These are phyloP conservation scores for Lutraria lutraria DNA, from an alignment of 2,888 invertebrate genomes.

Conservation along the genomic window DNA sequence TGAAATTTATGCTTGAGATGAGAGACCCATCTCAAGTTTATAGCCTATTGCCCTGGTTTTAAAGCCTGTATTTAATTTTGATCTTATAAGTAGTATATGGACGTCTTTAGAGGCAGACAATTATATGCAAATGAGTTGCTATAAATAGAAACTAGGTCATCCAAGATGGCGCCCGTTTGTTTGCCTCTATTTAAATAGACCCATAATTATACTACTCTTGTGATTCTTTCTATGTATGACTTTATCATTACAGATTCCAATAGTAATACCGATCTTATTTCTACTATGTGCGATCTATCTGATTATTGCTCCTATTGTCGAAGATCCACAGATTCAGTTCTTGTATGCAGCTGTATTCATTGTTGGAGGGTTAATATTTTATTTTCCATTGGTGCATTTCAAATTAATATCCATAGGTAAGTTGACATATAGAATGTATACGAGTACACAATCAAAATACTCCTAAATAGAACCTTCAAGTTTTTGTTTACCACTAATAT, in stretches of 20 bases:
- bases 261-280: constrained; percentile 96
- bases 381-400: constrained; percentile 96
- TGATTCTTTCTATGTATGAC: background rate
- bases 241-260: constrained; percentile 74
- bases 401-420: constrained; percentile 86
- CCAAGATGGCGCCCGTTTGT: no score
- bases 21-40: no score
- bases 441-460: no score
- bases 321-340: constrained; percentile 97
- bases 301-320: constrained; percentile 96
- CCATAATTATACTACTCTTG: no score
- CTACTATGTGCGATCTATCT: constrained; percentile 95
- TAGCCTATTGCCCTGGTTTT: no score
- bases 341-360: constrained; percentile 96
- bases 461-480: background rate
- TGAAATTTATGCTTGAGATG: no score
- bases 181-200: no score
- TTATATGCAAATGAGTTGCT: no score
- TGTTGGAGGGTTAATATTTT: constrained; percentile 94
- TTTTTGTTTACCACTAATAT: background rate
- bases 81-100: no score
- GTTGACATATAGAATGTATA: background rate
- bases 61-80: no score
- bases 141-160: no score
- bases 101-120: no score